Conservation (phyloP, 2,797 vertebrate genomes). For the Gymnoscopelus microlampas region DNA sequence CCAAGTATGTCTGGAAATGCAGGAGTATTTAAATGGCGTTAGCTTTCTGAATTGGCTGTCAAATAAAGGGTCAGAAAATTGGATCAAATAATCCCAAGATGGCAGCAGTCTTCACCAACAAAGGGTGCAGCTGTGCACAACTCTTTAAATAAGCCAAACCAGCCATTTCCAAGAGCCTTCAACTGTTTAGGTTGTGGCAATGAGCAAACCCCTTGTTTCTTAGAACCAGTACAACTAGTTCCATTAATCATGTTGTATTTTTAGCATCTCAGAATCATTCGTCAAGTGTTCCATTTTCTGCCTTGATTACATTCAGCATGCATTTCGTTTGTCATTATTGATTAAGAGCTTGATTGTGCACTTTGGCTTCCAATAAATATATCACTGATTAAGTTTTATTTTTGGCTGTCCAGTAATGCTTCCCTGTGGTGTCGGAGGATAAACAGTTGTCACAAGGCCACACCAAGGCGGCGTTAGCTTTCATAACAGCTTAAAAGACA, state of each 20-base stretch:
- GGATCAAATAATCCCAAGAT: constrained; percentile 54
- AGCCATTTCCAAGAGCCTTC: constrained; percentile 33
- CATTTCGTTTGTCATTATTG: constrained; percentile 3
- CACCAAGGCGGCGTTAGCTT: neutral
- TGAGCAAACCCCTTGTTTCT: constrained; percentile 24
- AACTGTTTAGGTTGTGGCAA: constrained; percentile 30
- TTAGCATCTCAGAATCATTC: constrained; percentile 4
- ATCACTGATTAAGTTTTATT: neutral
- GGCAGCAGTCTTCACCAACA: constrained; percentile 44
- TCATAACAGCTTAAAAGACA: constrained; percentile 4
- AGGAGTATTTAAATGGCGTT: constrained; percentile 53
- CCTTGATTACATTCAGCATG: neutral
- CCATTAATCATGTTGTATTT: constrained; percentile 14
- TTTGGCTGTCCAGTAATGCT: constrained; percentile 2
- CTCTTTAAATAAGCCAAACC: constrained; percentile 34
- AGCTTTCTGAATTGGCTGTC: constrained; percentile 45
- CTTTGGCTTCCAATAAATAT: constrained; percentile 24
- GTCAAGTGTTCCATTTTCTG: neutral
- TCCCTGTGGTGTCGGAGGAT: constrained; percentile 15
- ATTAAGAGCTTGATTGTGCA: constrained; percentile 2
- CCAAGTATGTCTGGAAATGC: constrained; percentile 71
- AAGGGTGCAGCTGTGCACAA: constrained; percentile 32
- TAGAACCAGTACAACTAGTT: constrained; percentile 26
- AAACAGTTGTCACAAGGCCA: neutral
- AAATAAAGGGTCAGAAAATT: constrained; percentile 45